Base-by-base conservation (phyloP, 2,113 vertebrate species). In the Platichthys flesus region DNA sequence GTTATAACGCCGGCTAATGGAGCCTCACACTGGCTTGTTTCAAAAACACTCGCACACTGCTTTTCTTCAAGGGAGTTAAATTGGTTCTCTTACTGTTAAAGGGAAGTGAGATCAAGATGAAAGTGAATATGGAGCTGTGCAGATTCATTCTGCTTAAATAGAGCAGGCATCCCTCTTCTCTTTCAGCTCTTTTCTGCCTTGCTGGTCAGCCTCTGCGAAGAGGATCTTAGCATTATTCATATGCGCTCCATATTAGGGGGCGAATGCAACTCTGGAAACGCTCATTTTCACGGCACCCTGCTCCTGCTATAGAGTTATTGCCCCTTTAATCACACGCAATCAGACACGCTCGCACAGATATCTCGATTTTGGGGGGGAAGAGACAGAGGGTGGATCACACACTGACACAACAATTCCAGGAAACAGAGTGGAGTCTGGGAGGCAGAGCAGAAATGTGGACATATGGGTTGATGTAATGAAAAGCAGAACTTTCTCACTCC, bases 381-480 rank as follows among this genome's bases (percentile, higher is more conserved):
- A 65, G 12, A 57, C 45, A 72, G 70, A 24, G 76, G 85, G 63
- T 85, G 84, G 73, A 71, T 87, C 84, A 75, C 78, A 69, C 79
- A 69, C 87, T 90, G 76, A 92, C 77, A 88, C 76, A 85, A 90
- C 88, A 91, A 88, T 90, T 87, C 84, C 88, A 90, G 89, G 90
- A 89, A 90, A 85, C 52, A 71, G 69, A 85, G 82, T 65, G 76
- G 73, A 88, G 85, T 83, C 75, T 77, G 67, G 82, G 83, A 89
- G 91, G 89, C 61, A 76, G 89, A 66, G 76, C 84, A 77, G 79
- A 81, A 79, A 87, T 78, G 84, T 81, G 78, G 86, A 90, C 84
- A 79, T 90, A 90, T 89, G 84, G 71, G 74, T 78, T 85, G 81
- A 89, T 91, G 90, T 92, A 92, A 93, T 93, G 89, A 93, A 92